Evolutionary conservation across 2,113 vertebrate genomes (phyloP).

Genomic region (Serinus canaria): DNA sequence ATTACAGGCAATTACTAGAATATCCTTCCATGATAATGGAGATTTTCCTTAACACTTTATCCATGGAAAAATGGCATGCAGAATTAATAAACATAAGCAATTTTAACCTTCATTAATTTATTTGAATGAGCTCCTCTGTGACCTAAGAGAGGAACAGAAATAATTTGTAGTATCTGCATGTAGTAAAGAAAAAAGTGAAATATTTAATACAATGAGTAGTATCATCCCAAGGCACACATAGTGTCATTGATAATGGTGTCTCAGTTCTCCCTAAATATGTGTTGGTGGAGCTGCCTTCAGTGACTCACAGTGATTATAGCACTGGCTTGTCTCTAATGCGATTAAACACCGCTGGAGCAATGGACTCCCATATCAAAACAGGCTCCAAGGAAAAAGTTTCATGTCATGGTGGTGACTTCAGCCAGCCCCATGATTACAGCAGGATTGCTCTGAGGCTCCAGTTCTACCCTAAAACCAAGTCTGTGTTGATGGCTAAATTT

Average conservation of each 20-base stretch:
- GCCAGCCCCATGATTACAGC: not conserved
- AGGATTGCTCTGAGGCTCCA: not conserved
- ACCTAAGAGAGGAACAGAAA: not conserved
- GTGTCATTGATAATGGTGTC: not conserved
- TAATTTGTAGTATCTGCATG: not conserved
- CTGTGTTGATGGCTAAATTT: not conserved
- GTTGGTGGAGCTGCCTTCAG: not conserved
- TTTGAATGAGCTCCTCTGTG: not conserved
- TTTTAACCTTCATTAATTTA: not conserved
- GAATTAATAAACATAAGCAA: not conserved
- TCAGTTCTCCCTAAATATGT: not conserved
- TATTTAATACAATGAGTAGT: not conserved
- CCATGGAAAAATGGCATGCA: not conserved
- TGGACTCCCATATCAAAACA: not conserved
- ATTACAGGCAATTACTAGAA: not conserved
- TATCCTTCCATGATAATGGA: not conserved
- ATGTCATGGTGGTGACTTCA: not conserved
- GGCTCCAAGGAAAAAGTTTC: not conserved
- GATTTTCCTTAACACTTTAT: not conserved
- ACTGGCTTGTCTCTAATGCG: rapidly evolving
- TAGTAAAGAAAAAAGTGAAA: not conserved
- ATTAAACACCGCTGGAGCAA: rapidly evolving
- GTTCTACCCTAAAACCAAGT: not conserved
- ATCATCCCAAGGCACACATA: not conserved
- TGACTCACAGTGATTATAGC: not conserved